These are phyloP conservation scores for Pseudomugil gertrudae DNA, from an alignment of 2,797 vertebrate genomes.

Conservation along the genomic window DNA sequence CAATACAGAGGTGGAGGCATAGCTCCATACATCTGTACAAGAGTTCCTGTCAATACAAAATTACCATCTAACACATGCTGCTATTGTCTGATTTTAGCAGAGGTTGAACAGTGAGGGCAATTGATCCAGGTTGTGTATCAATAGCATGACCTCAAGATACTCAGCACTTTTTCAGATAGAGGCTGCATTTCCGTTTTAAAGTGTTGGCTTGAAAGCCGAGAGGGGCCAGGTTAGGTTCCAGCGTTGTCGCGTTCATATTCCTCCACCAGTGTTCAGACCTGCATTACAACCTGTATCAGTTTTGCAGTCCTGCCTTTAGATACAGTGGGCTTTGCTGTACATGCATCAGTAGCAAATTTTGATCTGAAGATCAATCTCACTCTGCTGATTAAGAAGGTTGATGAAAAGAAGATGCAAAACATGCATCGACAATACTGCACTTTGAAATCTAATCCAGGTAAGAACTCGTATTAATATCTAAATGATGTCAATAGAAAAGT, in stretches of 20 bases:
- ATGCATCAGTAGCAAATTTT: constrained; percentile 46
- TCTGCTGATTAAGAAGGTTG: constrained; percentile 26
- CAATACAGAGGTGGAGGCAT: background rate
- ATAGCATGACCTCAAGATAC: constrained; percentile 55
- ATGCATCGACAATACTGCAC: constrained; percentile 9
- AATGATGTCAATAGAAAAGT: background rate
- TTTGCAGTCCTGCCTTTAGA: constrained; percentile 35
- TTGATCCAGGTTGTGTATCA: constrained; percentile 63
- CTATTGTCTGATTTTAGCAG: constrained; percentile 64
- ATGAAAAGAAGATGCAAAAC: constrained; percentile 13
- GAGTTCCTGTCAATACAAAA: constrained; percentile 57
- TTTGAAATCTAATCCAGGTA: background rate
- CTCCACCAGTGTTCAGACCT: background rate
- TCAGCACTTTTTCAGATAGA: constrained; percentile 63
- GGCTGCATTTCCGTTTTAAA: constrained; percentile 42
- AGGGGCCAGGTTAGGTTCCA: constrained; percentile 32
- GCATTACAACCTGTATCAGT: constrained; percentile 50
- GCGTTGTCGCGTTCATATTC: background rate
- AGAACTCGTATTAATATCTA: background rate
- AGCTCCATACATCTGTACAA: constrained; percentile 3
- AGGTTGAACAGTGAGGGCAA: constrained; percentile 56
- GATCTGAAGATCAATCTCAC: constrained; percentile 48
- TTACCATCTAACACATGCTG: constrained; percentile 53
- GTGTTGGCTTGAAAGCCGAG: constrained; percentile 54
- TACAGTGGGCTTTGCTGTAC: constrained; percentile 34